Evolutionary conservation across 1,140 invertebrate species (phyloP), one percentile per base, ranked within the genome.

Genomic region (Vanessa atalanta): DNA sequence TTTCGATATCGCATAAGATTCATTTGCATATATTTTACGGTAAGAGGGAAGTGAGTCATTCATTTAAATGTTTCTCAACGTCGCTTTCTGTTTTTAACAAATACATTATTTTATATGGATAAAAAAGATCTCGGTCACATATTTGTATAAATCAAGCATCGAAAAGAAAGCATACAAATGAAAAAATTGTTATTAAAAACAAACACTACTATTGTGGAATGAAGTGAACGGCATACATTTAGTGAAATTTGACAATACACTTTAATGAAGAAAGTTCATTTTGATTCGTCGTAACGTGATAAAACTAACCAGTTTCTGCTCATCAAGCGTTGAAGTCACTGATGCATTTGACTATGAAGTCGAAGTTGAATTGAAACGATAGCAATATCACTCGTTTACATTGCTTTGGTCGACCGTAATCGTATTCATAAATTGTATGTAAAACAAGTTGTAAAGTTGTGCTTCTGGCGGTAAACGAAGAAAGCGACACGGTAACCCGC

Each of bases 191-290:
- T 23, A 20, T 72, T 72, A 20, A 47, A 7, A 2, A 55, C 3
- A 43, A 68, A 55, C 50, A 53, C 37, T 51, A 15, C 55, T 73
- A 63, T 61, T 73, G 70, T 78, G 72, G 76, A 74, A 80, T 71
- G 74, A 78, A 77, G 77, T 55, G 80, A 65, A 66, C 72, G 69
- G 47, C 70, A 65, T 66, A 65, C 61, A 70, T n/a, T 61, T 51
- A 80, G 87, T 83, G 87, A 90, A 91, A 90, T 90, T 91, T 82
- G 83, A 89, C 85, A 87, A 88, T 89, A 82, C 85, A 88, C 80
- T 88, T 84, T 26, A 57, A 86, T 77, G 75, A 88, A 88, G 88
- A 91, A 90, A 90, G 87, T 88, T 84, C 83, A 80, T 73, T 85
- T 81, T 74, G 83, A 88, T 82, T 82, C 81, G 75, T 83, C 79